phyloP scores from a whole-genome alignment of 2,113 vertebrate genomes.

The Podocnemis expansa region DNA sequence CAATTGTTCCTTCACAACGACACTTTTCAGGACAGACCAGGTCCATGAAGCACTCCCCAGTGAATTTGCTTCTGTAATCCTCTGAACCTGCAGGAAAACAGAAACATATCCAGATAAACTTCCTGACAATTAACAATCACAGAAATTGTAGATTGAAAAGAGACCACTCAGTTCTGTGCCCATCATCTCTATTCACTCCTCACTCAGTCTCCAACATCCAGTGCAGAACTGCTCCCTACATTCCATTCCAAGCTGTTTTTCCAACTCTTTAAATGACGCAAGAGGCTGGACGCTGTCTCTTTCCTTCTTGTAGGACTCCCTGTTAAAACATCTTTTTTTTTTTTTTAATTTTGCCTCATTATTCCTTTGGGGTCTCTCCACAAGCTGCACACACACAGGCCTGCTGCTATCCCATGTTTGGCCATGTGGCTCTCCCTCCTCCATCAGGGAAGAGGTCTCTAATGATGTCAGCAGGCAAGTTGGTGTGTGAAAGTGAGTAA shows the following conservation, averaged over 20 bases:
- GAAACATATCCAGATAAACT: constrained; percentile 44
- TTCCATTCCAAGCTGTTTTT: not conserved
- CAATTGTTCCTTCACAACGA: constrained; percentile 93
- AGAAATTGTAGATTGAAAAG: not conserved
- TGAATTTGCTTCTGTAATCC: constrained; percentile 93
- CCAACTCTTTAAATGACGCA: not conserved
- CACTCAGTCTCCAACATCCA: not conserved
- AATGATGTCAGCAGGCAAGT: not conserved
- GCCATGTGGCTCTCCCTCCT: constrained; percentile 3
- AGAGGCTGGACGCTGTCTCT: no score
- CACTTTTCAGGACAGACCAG: constrained; percentile 94
- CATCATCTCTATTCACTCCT: not conserved
- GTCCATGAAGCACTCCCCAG: constrained; percentile 94
- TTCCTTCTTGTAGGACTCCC: constrained; percentile 21
- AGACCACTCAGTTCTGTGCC: not conserved
- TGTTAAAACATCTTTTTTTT: not conserved
- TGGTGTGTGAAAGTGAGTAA: not conserved
- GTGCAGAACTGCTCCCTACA: not conserved
- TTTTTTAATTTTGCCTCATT: not conserved
- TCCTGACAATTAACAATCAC: not conserved
- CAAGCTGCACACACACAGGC: not conserved
- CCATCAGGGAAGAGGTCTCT: constrained; percentile 8
- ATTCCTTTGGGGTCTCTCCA: not conserved
- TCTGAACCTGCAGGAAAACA: constrained; percentile 85
- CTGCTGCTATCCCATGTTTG: constrained; percentile 8